Evolutionary conservation across 2,888 invertebrate genomes (phyloP), one percentile per base, ranked within the genome.

Genomic region (Drosophila macrospina): DNA sequence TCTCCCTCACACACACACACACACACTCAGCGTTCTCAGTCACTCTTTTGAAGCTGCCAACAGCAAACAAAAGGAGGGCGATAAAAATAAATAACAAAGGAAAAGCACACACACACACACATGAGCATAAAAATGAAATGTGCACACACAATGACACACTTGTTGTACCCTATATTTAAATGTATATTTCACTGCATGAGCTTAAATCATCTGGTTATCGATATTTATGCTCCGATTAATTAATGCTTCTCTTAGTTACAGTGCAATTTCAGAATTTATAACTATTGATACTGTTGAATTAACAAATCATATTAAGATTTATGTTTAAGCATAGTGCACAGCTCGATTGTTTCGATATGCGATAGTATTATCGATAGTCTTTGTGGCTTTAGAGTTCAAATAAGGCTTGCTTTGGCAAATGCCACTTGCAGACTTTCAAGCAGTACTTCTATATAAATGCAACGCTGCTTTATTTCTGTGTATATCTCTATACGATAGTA

Each of bases 81-180:
- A 20, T 52, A 30, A 52, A 52, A 52, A 52, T 50, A 59, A 32
- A 59, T 41, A 50, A 50, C 28, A 20, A 30, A 32, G 32, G 8
- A 39, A 50, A 37, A 28, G 3, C 1, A 37, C 36, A 30, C 16
- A n/a, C 13, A 37, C 36, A 20, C 1, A 37, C 36, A 30, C 16
- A n/a, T 20, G n/a, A 39, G 37, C 39, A n/a, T 28, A 16, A 24
- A 30, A 5, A 6, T 37, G 2, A n/a, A n/a, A n/a, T n/a, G n/a
- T n/a, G n/a, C 8, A 30, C 28, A 30, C 39, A 5, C 5, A 30
- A 28, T 39, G 52, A 20, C 39, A 30, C 51, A 52, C 39, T 26
- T 7, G 10, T 1, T 15, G 7, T 37, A 37, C 50, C 13, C 50
- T 51, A 20, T 36, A 20, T 34, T 24, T 30, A 28, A 11, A 20